These are phyloP conservation scores for Marmota flaviventris DNA, from an alignment of 2,113 vertebrate species.

Conservation along the genomic window DNA sequence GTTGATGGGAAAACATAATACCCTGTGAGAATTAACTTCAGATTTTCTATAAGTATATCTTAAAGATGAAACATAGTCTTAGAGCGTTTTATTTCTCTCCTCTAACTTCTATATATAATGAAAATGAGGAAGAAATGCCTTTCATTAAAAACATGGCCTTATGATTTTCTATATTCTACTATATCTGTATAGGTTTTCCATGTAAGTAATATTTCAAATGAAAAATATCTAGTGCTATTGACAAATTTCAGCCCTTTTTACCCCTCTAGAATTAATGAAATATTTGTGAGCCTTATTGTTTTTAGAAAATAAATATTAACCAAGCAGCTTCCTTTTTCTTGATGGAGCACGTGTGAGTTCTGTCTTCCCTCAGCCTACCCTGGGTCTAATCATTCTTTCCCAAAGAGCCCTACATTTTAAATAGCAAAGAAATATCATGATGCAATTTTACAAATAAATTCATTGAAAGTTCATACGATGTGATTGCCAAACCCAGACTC, in stretches of 20 bases:
- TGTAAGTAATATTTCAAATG: constrained; percentile 62
- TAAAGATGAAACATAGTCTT: constrained; percentile 52
- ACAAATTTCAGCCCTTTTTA: constrained; percentile 63
- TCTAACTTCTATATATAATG: constrained; percentile 51
- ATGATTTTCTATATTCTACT: constrained; percentile 58
- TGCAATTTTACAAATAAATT: constrained; percentile 56
- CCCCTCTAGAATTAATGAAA: constrained; percentile 61
- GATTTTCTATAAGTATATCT: constrained; percentile 53
- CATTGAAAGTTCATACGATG: not conserved
- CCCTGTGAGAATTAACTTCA: constrained; percentile 48
- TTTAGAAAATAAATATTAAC: constrained; percentile 63
- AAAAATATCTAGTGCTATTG: constrained; percentile 44
- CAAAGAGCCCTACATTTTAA: constrained; percentile 51
- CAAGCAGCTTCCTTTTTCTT: constrained; percentile 2
- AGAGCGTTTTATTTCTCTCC: constrained; percentile 37
- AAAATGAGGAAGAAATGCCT: constrained; percentile 62
- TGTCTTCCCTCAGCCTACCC: not conserved
- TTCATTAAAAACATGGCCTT: constrained; percentile 65
- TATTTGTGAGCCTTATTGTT: not conserved
- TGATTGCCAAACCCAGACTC: constrained; percentile 57
- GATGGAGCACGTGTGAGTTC: not conserved
- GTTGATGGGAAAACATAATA: constrained; percentile 55
- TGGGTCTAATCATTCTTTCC: constrained; percentile 2
- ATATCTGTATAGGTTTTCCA: constrained; percentile 63
- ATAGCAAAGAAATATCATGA: constrained; percentile 56